Evolutionary conservation across 2,888 invertebrate species (phyloP).

Genomic region (Leucophenga maculata): DNA sequence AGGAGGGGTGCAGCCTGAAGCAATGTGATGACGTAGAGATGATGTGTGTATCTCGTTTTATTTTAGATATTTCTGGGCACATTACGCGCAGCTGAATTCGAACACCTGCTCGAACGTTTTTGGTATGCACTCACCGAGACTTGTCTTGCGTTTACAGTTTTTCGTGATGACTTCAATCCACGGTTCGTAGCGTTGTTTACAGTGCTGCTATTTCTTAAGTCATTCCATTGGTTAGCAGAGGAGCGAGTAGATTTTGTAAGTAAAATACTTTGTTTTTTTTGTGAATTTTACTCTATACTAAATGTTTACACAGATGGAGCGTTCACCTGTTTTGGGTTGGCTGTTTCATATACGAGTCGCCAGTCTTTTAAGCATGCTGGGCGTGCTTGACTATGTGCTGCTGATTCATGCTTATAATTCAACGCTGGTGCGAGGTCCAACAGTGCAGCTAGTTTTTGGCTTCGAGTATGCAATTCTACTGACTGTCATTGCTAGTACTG

Average conservation of each 20-base stretch:
- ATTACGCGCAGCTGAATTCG: conserved; percentile 94
- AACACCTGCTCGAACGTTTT: conserved; percentile 97
- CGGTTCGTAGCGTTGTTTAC: conserved; percentile 98
- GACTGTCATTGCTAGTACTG: conserved; percentile 92
- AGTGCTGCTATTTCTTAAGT: conserved; percentile 94
- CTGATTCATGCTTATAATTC: conserved; percentile 95
- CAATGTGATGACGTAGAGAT: background rate
- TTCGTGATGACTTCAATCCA: conserved; percentile 98
- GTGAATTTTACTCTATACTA: background rate
- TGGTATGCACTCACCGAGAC: conserved; percentile 99
- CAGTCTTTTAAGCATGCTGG: conserved; percentile 86
- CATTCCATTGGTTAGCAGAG: conserved; percentile 99
- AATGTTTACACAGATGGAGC: conserved; percentile 86
- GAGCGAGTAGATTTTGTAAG: conserved; percentile 99
- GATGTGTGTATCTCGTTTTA: conserved; percentile 6
- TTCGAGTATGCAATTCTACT: conserved; percentile 98
- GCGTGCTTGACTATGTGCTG: conserved; percentile 88
- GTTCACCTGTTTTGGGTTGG: conserved; percentile 96
- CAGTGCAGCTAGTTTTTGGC: conserved; percentile 98
- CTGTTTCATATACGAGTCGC: conserved; percentile 94
- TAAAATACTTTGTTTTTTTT: conserved; percentile 51
- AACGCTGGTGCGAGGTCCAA: conserved; percentile 93
- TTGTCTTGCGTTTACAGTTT: conserved; percentile 98
- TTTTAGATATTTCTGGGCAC: conserved; percentile 89
- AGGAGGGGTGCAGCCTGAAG: background rate